Evolutionary conservation across 2,888 invertebrate genomes (phyloP).

Genomic region (Acrocera orbiculus): DNA sequence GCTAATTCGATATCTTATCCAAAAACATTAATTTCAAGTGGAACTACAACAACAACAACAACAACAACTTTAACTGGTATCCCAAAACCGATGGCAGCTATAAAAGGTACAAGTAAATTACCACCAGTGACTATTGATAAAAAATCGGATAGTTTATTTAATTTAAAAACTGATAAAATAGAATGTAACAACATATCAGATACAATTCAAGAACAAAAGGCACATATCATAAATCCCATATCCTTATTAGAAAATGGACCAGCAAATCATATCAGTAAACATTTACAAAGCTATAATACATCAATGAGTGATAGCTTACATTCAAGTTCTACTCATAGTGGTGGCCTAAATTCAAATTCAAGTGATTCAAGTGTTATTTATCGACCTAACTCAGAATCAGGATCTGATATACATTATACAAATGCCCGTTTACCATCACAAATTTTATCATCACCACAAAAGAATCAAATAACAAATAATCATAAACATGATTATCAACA

Average conservation of each 20-base stretch:
- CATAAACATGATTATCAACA: conserved; percentile 34
- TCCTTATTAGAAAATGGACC: conserved; percentile 16
- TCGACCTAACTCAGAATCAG: conserved; percentile 53
- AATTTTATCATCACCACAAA: too few species aligned
- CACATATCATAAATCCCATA: conserved; percentile 20
- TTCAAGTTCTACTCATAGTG: conserved; percentile 38
- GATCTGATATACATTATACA: conserved; percentile 30
- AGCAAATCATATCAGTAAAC: conserved; percentile 11
- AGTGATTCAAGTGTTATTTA: conserved; percentile 58
- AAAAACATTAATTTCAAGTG: too few species aligned
- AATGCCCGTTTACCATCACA: conserved; percentile 14
- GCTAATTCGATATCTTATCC: too few species aligned
- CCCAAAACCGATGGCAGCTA: conserved; percentile 81
- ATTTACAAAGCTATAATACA: conserved; percentile 36
- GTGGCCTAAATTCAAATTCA: conserved; percentile 45
- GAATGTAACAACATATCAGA: conserved; percentile 16
- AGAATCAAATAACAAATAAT: conserved; percentile 34
- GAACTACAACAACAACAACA: conserved; percentile 11
- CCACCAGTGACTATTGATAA: conserved; percentile 38
- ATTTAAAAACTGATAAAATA: conserved; percentile 32
- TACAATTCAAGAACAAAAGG: conserved; percentile 10
- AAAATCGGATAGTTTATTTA: conserved; percentile 18
- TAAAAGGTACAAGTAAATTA: conserved; percentile 72
- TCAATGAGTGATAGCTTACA: conserved; percentile 50
- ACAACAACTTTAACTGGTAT: conserved; percentile 41